phyloP scores from a whole-genome alignment of 2,888 invertebrate genomes.

The Leucoma salicis region DNA sequence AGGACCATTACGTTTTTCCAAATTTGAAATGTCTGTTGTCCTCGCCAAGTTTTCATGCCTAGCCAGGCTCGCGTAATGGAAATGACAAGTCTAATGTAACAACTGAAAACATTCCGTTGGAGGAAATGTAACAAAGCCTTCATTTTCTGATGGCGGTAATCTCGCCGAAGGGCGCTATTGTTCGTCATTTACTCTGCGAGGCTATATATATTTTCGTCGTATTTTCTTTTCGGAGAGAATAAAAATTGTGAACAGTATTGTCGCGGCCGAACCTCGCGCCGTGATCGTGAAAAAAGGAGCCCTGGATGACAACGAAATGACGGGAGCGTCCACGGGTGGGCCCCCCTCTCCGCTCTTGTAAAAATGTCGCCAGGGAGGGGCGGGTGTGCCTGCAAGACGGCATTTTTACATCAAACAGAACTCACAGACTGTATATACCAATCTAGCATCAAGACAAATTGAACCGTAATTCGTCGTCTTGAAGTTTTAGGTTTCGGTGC shows the following conservation, averaged over 20 bases:
- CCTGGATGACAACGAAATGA: conserved; percentile 80
- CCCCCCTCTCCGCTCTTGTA: conserved; percentile 53
- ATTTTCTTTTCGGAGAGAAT: conserved; percentile 74
- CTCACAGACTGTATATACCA: conserved; percentile 58
- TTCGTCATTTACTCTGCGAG: conserved; percentile 73
- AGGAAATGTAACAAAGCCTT: conserved; percentile 76
- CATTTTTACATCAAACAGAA: conserved; percentile 70
- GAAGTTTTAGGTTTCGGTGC: conserved; percentile 31
- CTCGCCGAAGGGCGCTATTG: conserved; percentile 79
- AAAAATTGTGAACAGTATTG: conserved; percentile 78
- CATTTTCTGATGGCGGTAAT: conserved; percentile 81
- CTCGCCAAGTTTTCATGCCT: conserved; percentile 55
- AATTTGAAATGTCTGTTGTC: conserved; percentile 54
- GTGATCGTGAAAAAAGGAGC: conserved; percentile 75
- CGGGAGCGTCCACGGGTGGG: conserved; percentile 71
- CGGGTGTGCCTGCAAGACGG: conserved; percentile 75
- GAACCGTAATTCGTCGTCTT: conserved; percentile 32
- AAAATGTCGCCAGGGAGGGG: conserved; percentile 75
- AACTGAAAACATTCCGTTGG: conserved; percentile 72
- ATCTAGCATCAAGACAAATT: conserved; percentile 39
- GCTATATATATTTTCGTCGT: conserved; percentile 46
- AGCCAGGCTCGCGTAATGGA: conserved; percentile 59
- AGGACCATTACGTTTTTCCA: conserved; percentile 33
- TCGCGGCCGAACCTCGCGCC: conserved; percentile 73
- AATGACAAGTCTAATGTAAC: conserved; percentile 77